Conservation (phyloP, 2,888 invertebrate species). For the Phyllotreta cruciferae region DNA sequence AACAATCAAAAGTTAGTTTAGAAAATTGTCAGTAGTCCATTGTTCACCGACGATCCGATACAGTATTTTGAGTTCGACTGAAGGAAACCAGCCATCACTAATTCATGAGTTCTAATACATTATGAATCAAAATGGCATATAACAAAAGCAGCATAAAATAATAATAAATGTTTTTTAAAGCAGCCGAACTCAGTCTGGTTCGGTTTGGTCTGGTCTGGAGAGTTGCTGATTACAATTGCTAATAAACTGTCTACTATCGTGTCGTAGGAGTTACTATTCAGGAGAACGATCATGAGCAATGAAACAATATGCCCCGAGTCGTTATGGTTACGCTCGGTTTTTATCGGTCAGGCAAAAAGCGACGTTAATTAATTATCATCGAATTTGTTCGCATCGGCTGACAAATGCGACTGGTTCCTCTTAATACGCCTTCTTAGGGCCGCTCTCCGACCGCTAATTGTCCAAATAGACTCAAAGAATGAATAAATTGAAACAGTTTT, state of each 20-base stretch:
- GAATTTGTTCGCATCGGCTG: background rate
- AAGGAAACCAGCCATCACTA: constrained; percentile 36
- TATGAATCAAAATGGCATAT: constrained; percentile 48
- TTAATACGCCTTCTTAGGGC: no score
- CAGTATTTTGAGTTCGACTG: constrained; percentile 24
- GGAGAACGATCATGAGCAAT: constrained; percentile 35
- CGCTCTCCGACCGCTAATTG: no score
- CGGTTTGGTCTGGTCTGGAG: constrained; percentile 36
- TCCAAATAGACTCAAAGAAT: no score
- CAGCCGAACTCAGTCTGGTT: constrained; percentile 43
- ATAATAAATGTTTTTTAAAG: constrained; percentile 54
- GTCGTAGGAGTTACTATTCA: constrained; percentile 49
- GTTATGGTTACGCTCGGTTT: constrained; percentile 7
- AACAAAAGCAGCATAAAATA: constrained; percentile 53
- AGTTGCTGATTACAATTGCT: constrained; percentile 56
- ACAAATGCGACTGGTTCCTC: no score
- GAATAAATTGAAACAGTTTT: no score
- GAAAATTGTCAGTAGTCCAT: constrained; percentile 25
- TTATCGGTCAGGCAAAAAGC: constrained; percentile 4
- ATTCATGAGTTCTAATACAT: constrained; percentile 43
- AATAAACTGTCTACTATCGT: constrained; percentile 47
- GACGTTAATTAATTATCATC: background rate
- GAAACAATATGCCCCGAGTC: constrained; percentile 17
- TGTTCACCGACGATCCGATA: constrained; percentile 23
- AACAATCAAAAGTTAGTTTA: constrained; percentile 19